phyloP scores from a whole-genome alignment of 2,888 invertebrate species.

The Lasioglossum lativentre region DNA sequence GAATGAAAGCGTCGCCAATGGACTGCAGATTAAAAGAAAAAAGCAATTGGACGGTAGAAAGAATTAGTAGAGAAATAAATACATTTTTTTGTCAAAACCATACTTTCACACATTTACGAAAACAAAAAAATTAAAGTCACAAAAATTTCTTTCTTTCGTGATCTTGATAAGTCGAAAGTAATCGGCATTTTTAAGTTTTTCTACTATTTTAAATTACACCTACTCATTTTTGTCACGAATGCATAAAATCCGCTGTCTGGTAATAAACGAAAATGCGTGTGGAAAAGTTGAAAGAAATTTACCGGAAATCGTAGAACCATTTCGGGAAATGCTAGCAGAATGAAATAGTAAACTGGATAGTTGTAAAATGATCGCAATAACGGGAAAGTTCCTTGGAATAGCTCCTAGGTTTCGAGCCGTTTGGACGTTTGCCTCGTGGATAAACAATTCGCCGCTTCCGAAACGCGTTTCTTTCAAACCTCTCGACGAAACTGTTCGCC shows the following conservation, averaged over 20 bases:
- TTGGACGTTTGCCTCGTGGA: background rate
- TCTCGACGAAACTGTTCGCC: constrained; percentile 13
- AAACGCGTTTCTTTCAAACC: background rate
- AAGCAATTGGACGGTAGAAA: no score
- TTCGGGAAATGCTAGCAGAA: background rate
- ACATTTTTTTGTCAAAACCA: no score
- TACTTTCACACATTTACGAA: no score
- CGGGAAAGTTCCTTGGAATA: background rate
- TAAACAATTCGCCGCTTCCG: constrained; percentile 11
- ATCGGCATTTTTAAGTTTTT: no score
- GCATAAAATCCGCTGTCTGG: no score
- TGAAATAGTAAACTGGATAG: background rate
- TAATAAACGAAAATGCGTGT: no score
- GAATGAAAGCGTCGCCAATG: background rate
- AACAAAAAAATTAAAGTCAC: no score
- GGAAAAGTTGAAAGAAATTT: background rate
- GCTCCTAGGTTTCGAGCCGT: background rate
- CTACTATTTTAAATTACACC: no score
- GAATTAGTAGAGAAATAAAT: no score
- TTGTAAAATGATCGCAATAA: background rate
- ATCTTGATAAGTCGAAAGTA: no score
- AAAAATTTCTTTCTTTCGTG: no score
- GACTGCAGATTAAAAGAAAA: background rate
- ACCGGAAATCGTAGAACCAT: background rate
- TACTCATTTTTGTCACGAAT: no score